phyloP scores from a whole-genome alignment of 2,888 invertebrate species.

The Anaspis maculata region DNA sequence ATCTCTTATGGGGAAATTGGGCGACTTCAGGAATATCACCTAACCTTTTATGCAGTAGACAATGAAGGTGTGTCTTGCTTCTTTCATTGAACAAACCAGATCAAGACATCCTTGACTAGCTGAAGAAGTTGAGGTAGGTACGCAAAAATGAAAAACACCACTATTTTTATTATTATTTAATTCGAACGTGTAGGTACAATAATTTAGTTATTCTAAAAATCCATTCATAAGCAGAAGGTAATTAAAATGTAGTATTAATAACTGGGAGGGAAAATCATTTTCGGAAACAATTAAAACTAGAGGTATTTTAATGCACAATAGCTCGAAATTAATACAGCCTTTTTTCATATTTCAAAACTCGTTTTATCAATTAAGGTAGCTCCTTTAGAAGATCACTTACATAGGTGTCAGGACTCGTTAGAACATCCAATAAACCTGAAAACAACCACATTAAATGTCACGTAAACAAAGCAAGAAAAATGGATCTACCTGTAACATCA shows the following conservation, averaged over 20 bases:
- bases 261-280: no score
- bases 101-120: no score
- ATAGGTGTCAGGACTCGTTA: constrained; percentile 57
- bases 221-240: constrained; percentile 23
- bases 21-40: no score
- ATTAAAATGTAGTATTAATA: constrained; percentile 9
- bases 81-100: no score
- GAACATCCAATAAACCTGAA: constrained; percentile 57
- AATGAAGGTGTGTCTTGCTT: no score
- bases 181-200: constrained; percentile 29
- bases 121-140: no score
- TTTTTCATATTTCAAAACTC: constrained; percentile 16
- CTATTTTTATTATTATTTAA: no score
- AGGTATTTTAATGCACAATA: constrained; percentile 16
- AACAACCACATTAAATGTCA: constrained; percentile 20
- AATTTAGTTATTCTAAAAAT: constrained; percentile 29
- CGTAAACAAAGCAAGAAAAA: constrained; percentile 7
- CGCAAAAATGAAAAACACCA: no score
- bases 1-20: no score
- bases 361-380: constrained; percentile 25
- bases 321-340: constrained; percentile 22
- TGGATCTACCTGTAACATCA: constrained; percentile 78
- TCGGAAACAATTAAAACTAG: constrained; percentile 19
- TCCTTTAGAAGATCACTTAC: constrained; percentile 47
- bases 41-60: no score